Evolutionary conservation across 1,140 invertebrate genomes (phyloP), one percentile per base, ranked within the genome.

Genomic region (Halictus rubicundus): DNA sequence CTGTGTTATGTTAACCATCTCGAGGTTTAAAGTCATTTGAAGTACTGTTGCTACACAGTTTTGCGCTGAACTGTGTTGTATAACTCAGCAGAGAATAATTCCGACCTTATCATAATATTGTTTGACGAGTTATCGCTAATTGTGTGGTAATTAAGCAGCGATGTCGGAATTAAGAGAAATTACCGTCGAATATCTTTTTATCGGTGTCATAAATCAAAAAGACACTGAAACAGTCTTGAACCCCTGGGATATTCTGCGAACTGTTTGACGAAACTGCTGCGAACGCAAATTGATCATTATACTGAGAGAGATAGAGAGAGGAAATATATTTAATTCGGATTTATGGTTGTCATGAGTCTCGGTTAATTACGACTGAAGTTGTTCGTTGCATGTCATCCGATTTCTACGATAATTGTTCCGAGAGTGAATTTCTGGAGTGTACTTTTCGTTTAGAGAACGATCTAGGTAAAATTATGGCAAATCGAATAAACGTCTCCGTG

Each of bases 381-480:
- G 10, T 52, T 52, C 1, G 27, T 61, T 16, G 16, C 21, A 37
- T 32, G 49, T 65, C 27, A 9, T 64, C 39, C 60, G 19, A 79
- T 72, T 46, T 37, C 46, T 32, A 25, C 10, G 54, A 21, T 63
- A 27, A 68, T 69, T 27, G 27, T n/a, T 52, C 75, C 21, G 27
- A 7, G 65, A 77, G 60, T 66, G 79, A 71, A 77, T 74, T 81
- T 78, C 19, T 4, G 21, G 3, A 46, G 54, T 21, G 25, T 61
- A 16, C 37, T 32, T 3, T 21, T 21, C 21, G 42, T 57, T 42
- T 8, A 4, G 19, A 19, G 19, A 27, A 5, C 10, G 6, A 21
- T 37, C 10, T 10, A 14, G 25, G 1, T 46, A 19, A 23, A 23
- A 57, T n/a, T n/a, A 6, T 37, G 9, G 2, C 57, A n/a, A n/a